Evolutionary conservation across 2,113 vertebrate species (phyloP).

Genomic region (Crotalus viridis): DNA sequence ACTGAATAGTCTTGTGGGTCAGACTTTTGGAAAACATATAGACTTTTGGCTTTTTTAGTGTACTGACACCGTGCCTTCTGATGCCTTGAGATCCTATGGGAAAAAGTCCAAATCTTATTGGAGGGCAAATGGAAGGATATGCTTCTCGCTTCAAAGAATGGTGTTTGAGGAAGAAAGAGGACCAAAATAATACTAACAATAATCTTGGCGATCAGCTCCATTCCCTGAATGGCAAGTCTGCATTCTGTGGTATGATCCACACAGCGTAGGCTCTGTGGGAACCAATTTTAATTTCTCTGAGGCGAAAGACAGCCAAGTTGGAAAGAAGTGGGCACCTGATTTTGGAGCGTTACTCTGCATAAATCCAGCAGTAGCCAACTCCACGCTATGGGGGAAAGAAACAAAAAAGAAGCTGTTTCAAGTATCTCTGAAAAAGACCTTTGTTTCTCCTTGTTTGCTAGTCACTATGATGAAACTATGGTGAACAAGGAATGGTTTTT

Average conservation of each 20-base stretch:
- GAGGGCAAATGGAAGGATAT: neutral
- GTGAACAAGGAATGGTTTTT: neutral
- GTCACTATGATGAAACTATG: neutral
- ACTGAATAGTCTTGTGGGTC: conserved; percentile 46
- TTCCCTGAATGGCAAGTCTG: neutral
- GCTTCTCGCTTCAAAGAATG: neutral
- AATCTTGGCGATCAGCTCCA: fast-evolving
- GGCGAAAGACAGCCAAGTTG: neutral
- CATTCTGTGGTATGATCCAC: neutral
- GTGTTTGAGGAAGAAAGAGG: neutral
- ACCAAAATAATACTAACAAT: neutral
- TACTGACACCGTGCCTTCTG: conserved; percentile 68
- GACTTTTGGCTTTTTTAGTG: conserved; percentile 33
- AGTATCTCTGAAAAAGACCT: neutral
- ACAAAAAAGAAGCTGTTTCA: neutral
- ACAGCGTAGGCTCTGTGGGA: neutral
- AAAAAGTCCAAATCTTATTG: neutral
- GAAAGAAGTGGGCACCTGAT: neutral
- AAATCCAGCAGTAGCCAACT: neutral
- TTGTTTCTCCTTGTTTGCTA: neutral
- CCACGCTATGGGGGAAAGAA: neutral
- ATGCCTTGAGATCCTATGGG: conserved; percentile 44
- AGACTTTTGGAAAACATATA: conserved; percentile 27
- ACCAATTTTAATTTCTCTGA: neutral
- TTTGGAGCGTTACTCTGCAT: neutral